These are phyloP conservation scores for Papilio helenus DNA, from an alignment of 1,140 invertebrate genomes.

Conservation along the genomic window DNA sequence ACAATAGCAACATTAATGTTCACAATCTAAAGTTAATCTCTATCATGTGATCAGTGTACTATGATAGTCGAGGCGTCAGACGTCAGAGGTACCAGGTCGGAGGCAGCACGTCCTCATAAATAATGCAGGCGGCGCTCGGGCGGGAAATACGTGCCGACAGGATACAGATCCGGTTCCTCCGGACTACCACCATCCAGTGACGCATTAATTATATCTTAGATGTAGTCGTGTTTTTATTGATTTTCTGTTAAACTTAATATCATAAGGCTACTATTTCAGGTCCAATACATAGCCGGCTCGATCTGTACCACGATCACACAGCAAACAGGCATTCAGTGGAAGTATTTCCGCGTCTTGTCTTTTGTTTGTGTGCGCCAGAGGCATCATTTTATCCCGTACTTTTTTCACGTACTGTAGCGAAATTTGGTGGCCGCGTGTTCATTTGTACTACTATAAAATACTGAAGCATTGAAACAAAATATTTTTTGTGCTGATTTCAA, in stretches of 20 bases:
- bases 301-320: too few species aligned
- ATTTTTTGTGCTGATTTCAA: too few species aligned
- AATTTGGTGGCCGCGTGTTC: background rate
- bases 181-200: constrained; percentile 30
- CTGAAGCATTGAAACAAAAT: too few species aligned
- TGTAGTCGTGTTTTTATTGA: background rate
- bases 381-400: background rate
- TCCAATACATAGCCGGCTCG: too few species aligned
- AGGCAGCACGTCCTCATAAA: constrained; percentile 50
- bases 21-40: background rate
- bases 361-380: background rate
- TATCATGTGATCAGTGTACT: background rate
- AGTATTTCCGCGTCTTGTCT: too few species aligned
- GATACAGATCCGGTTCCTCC: constrained; percentile 73
- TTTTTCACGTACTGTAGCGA: background rate
- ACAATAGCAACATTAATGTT: background rate
- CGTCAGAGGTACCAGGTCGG: constrained; percentile 13
- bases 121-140: constrained; percentile 55
- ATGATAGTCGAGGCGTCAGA: constrained; percentile 8
- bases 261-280: background rate
- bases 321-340: too few species aligned
- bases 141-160: constrained; percentile 60
- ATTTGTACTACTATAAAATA: too few species aligned
- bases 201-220: constrained; percentile 13
- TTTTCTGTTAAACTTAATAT: background rate